phyloP scores from a whole-genome alignment of 2,113 vertebrate species.

The Myxocyprinus asiaticus region DNA sequence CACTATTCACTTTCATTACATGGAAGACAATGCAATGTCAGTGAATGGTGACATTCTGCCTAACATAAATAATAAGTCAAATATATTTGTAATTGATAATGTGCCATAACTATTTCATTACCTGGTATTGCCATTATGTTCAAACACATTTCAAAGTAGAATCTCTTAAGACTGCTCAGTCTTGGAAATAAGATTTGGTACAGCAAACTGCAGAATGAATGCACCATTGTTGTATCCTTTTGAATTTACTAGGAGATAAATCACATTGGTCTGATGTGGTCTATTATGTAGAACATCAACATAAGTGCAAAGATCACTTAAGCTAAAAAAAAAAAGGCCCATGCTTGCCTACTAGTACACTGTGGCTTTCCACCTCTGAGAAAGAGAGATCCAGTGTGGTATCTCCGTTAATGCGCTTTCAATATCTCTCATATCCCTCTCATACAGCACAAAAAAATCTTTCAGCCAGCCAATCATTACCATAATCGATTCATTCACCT shows the following conservation, averaged over 20 bases:
- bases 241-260: neutral
- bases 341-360: slow-evolving; percentile 17
- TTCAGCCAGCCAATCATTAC: slow-evolving; percentile 76
- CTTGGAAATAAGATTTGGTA: neutral
- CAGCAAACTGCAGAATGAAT: neutral
- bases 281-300: slow-evolving; percentile 27
- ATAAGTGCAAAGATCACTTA: slow-evolving; percentile 33
- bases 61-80: too few relatives aligned
- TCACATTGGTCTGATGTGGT: slow-evolving; percentile 16
- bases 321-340: slow-evolving; percentile 26
- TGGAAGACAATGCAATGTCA: too few relatives aligned
- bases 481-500: slow-evolving; percentile 78
- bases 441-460: slow-evolving; percentile 67
- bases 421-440: slow-evolving; percentile 56
- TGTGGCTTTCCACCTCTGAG: slow-evolving; percentile 26
- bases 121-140: neutral
- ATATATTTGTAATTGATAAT: neutral
- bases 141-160: neutral
- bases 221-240: slow-evolving; percentile 7
- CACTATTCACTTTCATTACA: too few relatives aligned
- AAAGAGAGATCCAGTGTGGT: slow-evolving; percentile 35
- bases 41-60: too few relatives aligned
- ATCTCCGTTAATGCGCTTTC: slow-evolving; percentile 46
- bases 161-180: neutral
- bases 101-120: neutral